Conservation (phyloP, 2,113 vertebrate species). For the Epinephelus cyanopodus region DNA sequence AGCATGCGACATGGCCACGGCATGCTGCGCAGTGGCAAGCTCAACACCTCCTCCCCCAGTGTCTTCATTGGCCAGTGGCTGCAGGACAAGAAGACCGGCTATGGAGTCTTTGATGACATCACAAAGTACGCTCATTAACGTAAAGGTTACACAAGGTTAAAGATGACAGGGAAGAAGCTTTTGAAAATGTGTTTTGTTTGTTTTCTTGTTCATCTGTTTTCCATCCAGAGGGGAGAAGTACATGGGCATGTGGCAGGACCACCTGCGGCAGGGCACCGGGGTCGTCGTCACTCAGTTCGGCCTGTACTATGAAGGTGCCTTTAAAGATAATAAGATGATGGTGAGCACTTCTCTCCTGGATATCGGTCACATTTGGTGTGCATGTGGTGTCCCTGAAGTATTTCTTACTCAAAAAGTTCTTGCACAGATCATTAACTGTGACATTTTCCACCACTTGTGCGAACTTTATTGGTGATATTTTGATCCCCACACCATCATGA, state of each 20-base stretch:
- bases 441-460: not conserved
- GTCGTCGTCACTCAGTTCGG: slow-evolving; percentile 98
- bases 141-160: not conserved
- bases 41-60: slow-evolving; percentile 94
- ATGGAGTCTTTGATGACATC: slow-evolving; percentile 98
- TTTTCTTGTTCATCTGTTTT: not conserved
- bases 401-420: not conserved
- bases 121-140: slow-evolving; percentile 87
- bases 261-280: slow-evolving; percentile 92
- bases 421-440: not conserved
- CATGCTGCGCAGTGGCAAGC: slow-evolving; percentile 94
- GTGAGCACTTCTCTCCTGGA: slow-evolving; percentile 79
- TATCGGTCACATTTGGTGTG: not conserved
- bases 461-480: no score
- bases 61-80: slow-evolving; percentile 99
- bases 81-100: slow-evolving; percentile 95
- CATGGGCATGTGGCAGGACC: slow-evolving; percentile 98
- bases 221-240: slow-evolving; percentile 94
- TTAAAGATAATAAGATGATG: slow-evolving; percentile 96
- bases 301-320: slow-evolving; percentile 96
- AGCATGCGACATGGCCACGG: slow-evolving; percentile 96
- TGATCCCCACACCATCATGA: no score
- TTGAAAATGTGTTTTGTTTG: no score
- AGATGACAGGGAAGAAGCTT: not conserved
- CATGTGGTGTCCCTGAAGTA: not conserved